Evolutionary conservation across 2,888 invertebrate species (phyloP).

Genomic region (Nephrotoma appendiculata): DNA sequence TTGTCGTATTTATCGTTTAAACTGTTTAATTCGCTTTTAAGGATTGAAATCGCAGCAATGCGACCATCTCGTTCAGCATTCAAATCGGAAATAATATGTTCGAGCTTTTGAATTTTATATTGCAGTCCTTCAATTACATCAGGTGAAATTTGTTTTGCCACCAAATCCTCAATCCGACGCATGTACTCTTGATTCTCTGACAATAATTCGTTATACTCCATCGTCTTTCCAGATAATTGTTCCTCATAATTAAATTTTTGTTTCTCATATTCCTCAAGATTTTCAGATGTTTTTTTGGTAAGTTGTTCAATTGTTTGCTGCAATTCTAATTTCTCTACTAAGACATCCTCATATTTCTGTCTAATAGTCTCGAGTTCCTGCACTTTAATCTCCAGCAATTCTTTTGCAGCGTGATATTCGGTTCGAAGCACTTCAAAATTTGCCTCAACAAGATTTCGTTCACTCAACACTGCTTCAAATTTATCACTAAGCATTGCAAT

Average conservation of each 20-base stretch:
- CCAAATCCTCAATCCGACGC: too few relatives aligned
- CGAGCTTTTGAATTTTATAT: not conserved
- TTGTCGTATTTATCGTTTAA: not conserved
- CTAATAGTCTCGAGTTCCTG: conserved; percentile 19
- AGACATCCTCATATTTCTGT: conserved; percentile 18
- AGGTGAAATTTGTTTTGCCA: too few relatives aligned
- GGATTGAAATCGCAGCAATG: not conserved
- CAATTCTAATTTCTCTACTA: conserved; percentile 16
- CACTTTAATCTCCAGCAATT: not conserved
- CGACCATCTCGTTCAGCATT: not conserved
- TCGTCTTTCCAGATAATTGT: not conserved
- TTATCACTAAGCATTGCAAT: not conserved
- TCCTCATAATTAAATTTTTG: not conserved
- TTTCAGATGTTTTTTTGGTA: conserved; percentile 10
- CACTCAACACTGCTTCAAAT: not conserved
- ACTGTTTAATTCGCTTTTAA: not conserved
- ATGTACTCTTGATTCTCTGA: too few relatives aligned
- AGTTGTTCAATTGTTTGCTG: conserved; percentile 15
- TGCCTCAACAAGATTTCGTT: not conserved
- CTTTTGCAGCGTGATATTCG: not conserved
- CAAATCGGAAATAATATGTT: not conserved
- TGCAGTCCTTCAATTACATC: too few relatives aligned
- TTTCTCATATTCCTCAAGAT: not conserved
- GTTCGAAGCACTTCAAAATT: not conserved
- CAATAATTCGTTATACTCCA: not conserved